Percentiles rank a stretch among this genome's conserved stretches.
Conservation (phyloP, 2,888 invertebrate species). For the Entomobrya proxima region DNA sequence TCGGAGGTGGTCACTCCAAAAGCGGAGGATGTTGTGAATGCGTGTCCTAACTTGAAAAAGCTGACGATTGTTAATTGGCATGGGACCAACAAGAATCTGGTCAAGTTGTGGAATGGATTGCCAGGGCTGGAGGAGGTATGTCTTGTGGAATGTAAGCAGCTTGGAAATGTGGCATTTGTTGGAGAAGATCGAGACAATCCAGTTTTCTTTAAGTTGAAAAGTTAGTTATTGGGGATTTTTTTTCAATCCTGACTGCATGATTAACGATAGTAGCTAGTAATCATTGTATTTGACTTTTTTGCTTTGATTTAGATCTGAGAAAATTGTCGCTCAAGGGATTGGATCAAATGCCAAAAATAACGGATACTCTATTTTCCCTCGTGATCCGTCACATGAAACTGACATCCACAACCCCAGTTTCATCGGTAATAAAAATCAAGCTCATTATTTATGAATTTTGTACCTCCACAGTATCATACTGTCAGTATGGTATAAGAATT, state of each 20-base stretch:
- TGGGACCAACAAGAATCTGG: not conserved
- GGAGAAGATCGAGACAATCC: not conserved
- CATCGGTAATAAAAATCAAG: not conserved
- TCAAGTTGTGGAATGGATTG: not conserved
- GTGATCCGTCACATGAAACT: not conserved
- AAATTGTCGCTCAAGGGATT: not conserved
- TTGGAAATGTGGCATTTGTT: constrained; percentile 1
- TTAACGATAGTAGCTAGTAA: not conserved
- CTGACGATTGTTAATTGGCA: not conserved
- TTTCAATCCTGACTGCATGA: too few species aligned
- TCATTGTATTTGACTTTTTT: not conserved
- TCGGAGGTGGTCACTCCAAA: not conserved
- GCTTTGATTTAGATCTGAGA: not conserved
- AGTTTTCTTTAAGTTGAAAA: not conserved
- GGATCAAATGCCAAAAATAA: not conserved
- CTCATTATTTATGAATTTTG: not conserved
- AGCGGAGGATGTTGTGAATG: not conserved
- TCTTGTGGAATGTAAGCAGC: not conserved
- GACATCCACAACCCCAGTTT: not conserved
- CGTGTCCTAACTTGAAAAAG: not conserved
- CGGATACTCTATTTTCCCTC: not conserved
- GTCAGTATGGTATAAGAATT: too few species aligned
- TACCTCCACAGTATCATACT: too few species aligned
- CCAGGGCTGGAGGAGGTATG: not conserved
- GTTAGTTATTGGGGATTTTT: too few species aligned